Evolutionary conservation across 2,888 invertebrate species (phyloP).

Genomic region (Aporophyla lueneburgensis): DNA sequence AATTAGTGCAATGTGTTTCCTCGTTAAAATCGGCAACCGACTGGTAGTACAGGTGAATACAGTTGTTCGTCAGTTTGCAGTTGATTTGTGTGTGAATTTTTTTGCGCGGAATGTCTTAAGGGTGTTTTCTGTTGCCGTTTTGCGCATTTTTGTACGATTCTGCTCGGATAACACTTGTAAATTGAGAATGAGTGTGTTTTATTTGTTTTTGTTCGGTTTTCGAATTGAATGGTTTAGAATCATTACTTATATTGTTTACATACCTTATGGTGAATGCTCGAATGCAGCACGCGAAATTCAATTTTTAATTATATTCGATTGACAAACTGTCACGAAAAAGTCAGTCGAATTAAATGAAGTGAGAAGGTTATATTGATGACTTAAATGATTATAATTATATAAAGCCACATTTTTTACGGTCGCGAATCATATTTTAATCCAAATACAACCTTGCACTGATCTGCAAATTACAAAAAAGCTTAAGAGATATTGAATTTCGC

Average conservation of each 20-base stretch:
- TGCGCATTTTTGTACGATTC: conserved; percentile 46
- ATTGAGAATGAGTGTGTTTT: conserved; percentile 18
- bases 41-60: conserved; percentile 81
- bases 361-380: no score
- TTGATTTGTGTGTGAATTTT: conserved; percentile 63
- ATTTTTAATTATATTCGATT: no score
- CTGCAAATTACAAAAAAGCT: no score
- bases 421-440: no score
- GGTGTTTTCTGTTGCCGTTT: conserved; percentile 53
- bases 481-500: no score
- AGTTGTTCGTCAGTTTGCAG: conserved; percentile 59
- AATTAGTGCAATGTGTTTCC: conserved; percentile 89
- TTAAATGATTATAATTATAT: no score
- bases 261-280: no score
- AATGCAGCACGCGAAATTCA: no score
- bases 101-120: conserved; percentile 59
- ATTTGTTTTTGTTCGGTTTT: conserved; percentile 14
- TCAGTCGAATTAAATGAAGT: no score
- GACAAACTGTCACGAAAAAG: no score
- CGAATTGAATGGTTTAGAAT: neutral
- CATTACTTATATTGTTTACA: neutral
- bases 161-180: conserved; percentile 27
- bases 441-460: no score
- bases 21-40: conserved; percentile 86
- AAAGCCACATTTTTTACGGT: no score